Evolutionary conservation across 1,140 invertebrate species (phyloP).

Genomic region (Druon quercuslanigerum): DNA sequence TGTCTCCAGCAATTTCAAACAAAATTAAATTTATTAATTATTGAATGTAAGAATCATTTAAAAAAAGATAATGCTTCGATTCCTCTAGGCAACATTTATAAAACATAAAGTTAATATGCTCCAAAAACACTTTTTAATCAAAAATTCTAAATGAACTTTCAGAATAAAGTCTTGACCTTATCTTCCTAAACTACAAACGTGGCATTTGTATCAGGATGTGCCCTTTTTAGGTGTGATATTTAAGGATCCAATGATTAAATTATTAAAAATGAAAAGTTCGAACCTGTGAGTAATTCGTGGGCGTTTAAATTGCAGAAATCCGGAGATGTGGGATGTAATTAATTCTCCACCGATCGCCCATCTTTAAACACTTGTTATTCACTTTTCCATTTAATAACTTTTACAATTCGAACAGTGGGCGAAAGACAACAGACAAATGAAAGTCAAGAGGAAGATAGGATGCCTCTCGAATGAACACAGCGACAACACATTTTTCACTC

Average conservation of each 20-base stretch:
- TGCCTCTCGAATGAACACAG: neutral
- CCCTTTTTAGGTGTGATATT: conserved; percentile 2
- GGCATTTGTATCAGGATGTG: conserved; percentile 2
- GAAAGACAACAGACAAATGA: neutral
- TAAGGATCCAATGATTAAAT: neutral
- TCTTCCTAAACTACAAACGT: neutral
- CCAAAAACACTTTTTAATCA: neutral
- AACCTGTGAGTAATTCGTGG: conserved; percentile 25
- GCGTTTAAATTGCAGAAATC: neutral
- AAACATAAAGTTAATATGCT: too few relatives aligned
- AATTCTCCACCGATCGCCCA: conserved; percentile 20
- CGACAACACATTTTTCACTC: neutral
- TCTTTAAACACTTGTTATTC: conserved; percentile 5
- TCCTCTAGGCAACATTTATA: too few relatives aligned
- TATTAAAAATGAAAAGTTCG: neutral
- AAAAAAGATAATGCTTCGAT: too few relatives aligned
- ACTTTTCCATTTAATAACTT: neutral
- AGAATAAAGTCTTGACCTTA: neutral
- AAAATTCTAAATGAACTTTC: neutral
- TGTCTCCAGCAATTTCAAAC: too few relatives aligned
- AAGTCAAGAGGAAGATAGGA: neutral
- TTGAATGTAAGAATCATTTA: too few relatives aligned
- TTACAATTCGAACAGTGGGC: neutral
- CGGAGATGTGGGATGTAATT: conserved; percentile 13
- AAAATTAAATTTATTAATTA: too few relatives aligned